phyloP scores from a whole-genome alignment of 2,888 invertebrate species.

The Watsonalla cultraria region DNA sequence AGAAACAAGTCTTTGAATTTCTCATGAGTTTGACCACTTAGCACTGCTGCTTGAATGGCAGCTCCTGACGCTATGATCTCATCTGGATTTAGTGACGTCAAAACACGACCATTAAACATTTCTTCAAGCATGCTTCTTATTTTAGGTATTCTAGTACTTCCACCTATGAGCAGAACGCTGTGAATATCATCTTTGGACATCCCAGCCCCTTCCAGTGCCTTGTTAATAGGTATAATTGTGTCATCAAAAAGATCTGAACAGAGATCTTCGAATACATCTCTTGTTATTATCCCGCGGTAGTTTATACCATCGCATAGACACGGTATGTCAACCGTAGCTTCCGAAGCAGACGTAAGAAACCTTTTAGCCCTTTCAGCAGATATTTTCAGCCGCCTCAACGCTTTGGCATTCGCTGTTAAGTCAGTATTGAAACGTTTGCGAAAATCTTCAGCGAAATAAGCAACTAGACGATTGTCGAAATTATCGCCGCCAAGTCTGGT shows the following conservation, averaged over 20 bases:
- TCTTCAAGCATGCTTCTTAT: conserved; percentile 41
- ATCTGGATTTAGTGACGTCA: conserved; percentile 53
- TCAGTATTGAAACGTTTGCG: conserved; percentile 41
- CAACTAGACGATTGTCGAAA: conserved; percentile 56
- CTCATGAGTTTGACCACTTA: conserved; percentile 36
- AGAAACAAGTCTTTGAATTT: conserved; percentile 39
- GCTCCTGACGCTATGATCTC: conserved; percentile 61
- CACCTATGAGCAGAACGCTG: conserved; percentile 52
- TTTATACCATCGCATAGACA: conserved; percentile 44
- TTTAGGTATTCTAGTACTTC: conserved; percentile 59
- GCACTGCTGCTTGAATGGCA: conserved; percentile 55
- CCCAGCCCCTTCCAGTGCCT: conserved; percentile 42
- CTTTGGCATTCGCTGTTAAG: conserved; percentile 29
- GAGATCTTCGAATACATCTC: conserved; percentile 52
- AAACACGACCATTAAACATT: conserved; percentile 38
- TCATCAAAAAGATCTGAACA: conserved; percentile 59
- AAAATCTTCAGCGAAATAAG: conserved; percentile 54
- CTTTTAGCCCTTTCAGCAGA: conserved; percentile 53
- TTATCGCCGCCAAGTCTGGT: conserved; percentile 56
- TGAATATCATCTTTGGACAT: conserved; percentile 42
- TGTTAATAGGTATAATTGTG: conserved; percentile 37
- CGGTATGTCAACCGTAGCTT: conserved; percentile 43
- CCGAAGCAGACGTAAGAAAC: conserved; percentile 38
- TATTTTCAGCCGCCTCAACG: conserved; percentile 40
- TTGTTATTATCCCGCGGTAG: conserved; percentile 39